Evolutionary conservation across 2,797 vertebrate species (phyloP), one percentile per base, ranked within the genome.

Genomic region (Nothura maculosa): DNA sequence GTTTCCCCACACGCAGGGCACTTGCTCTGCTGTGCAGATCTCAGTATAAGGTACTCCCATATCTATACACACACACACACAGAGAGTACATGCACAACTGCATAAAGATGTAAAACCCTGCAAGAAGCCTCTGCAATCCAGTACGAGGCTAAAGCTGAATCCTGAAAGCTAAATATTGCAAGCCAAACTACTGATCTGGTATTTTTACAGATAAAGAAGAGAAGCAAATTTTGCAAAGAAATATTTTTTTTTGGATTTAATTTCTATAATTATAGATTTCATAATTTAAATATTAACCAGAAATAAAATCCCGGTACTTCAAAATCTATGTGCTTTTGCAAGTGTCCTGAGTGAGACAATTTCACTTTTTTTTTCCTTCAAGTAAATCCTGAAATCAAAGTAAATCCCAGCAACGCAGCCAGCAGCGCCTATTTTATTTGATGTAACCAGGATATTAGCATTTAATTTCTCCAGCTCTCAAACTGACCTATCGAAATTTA

Each of bases 391-490:
- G 45, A 75, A 78, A 81, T 83, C 21, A 63, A 90, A 91, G 48
- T 60, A 2, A 81, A 92, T 60, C 87, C 80, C 85, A 81, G 40
- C 32, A 94, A 77, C 15, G 60, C 81, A 61, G 86, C 80, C 85
- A 81, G 40, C 32, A 94, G 75, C 15, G 60, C 81, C 86, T 66
- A 68, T 54, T 76, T 75, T 57, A 72, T 57, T 97, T 95, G 61
- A 88, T 94, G 79, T 88, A 83, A 72, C 20, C 50, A 60, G 18
- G 6, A 61, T 83, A 85, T 93, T 48, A 76, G 20, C 25, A 69
- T 9, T 25, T 21, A 34, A 61, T 87, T 95, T 93, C 40, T 36
- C 70, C 48, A 89, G 73, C 83, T 95, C 90, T 95, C 77, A 90
- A 22, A 20, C 20, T 91, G 34, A 66, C 87, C 76, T 81, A 36